A percentile compares a stretch with the other conserved stretches of the same genome.
These are phyloP conservation scores for Piscicola geometra DNA, from an alignment of 2,888 invertebrate genomes.

Conservation along the genomic window DNA sequence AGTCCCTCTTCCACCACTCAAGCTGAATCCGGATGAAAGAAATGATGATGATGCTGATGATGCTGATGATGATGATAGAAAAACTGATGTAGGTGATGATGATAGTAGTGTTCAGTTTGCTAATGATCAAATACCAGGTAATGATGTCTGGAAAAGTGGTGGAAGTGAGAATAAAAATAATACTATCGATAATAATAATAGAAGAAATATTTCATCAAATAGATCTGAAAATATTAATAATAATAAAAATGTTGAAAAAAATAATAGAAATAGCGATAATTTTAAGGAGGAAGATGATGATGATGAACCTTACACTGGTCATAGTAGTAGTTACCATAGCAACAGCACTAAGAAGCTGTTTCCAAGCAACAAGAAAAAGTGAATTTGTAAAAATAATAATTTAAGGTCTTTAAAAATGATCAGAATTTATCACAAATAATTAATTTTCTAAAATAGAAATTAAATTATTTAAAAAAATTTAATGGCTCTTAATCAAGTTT, in stretches of 20 bases:
- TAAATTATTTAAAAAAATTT: too few relatives aligned
- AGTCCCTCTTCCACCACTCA: too few relatives aligned
- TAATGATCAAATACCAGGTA: too few relatives aligned
- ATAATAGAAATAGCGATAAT: background rate
- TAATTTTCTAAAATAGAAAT: too few relatives aligned
- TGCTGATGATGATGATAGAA: background rate
- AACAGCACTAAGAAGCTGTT: constrained; percentile 6
- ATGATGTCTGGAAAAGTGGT: too few relatives aligned
- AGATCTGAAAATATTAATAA: background rate
- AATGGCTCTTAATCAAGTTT: too few relatives aligned
- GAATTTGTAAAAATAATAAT: too few relatives aligned
- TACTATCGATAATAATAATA: constrained; percentile 17
- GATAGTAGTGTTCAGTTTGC: too few relatives aligned
- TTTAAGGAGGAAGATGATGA: background rate
- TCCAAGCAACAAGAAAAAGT: background rate
- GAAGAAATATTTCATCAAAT: background rate
- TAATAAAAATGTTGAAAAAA: background rate
- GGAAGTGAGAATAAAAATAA: constrained; percentile 20
- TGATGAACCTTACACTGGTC: too few relatives aligned
- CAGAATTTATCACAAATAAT: too few relatives aligned
- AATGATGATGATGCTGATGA: background rate
- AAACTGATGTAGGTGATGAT: background rate
- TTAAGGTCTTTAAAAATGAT: too few relatives aligned
- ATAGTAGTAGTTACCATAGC: background rate
- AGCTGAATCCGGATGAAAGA: too few relatives aligned